Evolutionary conservation across 2,797 vertebrate species (phyloP).

Genomic region (Melanotaenia pygmaea): DNA sequence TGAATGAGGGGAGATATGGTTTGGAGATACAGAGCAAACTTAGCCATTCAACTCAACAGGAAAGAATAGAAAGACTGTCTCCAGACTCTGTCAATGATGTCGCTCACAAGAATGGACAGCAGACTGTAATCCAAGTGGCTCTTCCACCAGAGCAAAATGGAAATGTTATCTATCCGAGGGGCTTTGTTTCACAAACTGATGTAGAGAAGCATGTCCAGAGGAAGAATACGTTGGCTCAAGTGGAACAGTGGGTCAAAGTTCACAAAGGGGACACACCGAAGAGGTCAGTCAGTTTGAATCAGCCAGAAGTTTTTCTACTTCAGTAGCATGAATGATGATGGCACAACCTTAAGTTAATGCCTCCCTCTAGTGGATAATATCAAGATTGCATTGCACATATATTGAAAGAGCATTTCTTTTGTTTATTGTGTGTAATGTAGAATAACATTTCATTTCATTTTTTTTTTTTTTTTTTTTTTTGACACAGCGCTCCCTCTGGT

Average conservation of each 20-base stretch:
- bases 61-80: slow-evolving; percentile 84
- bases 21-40: slow-evolving; percentile 84
- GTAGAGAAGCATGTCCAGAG: slow-evolving; percentile 91
- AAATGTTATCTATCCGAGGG: slow-evolving; percentile 85
- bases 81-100: slow-evolving; percentile 75
- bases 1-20: slow-evolving; percentile 80
- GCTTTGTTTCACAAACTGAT: slow-evolving; percentile 79
- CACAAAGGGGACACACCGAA: slow-evolving; percentile 89
- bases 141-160: slow-evolving; percentile 88
- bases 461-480: slow-evolving; percentile 23
- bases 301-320: background rate
- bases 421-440: background rate
- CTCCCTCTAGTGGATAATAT: slow-evolving; percentile 71
- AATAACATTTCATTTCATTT: background rate
- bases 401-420: background rate
- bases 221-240: slow-evolving; percentile 91
- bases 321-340: slow-evolving; percentile 10
- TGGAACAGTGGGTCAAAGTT: slow-evolving; percentile 95
- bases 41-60: slow-evolving; percentile 66
- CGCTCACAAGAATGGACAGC: slow-evolving; percentile 87
- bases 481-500: slow-evolving; percentile 71
- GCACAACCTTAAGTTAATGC: slow-evolving; percentile 25
- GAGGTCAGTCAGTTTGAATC: slow-evolving; percentile 71
- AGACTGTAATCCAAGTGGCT: slow-evolving; percentile 71
- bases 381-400: background rate